Conservation (phyloP, 2,888 invertebrate genomes). For the Orchestes rusci region DNA sequence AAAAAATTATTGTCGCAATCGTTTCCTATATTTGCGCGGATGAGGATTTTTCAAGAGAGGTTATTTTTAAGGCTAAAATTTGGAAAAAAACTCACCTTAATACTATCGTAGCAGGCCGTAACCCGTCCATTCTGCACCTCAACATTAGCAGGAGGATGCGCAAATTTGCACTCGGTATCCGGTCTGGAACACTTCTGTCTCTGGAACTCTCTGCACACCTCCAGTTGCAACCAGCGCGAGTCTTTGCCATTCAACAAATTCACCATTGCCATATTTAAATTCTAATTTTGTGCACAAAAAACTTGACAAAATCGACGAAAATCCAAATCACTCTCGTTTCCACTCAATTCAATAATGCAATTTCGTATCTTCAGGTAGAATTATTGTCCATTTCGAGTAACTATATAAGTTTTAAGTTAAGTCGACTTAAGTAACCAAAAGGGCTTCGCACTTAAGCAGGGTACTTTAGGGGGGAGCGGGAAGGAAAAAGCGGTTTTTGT, state of each 20-base stretch:
- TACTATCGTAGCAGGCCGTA: slow-evolving; percentile 99
- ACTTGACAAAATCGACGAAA: slow-evolving; percentile 28
- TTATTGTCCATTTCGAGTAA: slow-evolving; percentile 40
- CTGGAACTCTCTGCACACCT: slow-evolving; percentile 99
- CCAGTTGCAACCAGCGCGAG: slow-evolving; percentile 99
- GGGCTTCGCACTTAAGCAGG: too few species aligned
- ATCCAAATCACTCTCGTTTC: slow-evolving; percentile 25
- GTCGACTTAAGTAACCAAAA: too few species aligned
- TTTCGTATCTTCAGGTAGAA: slow-evolving; percentile 40
- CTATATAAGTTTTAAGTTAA: too few species aligned
- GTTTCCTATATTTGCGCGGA: too few species aligned
- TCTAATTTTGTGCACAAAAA: too few species aligned
- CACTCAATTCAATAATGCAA: too few species aligned
- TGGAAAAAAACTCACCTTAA: slow-evolving; percentile 94
- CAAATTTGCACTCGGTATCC: slow-evolving; percentile 99
- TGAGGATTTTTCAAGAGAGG: too few species aligned
- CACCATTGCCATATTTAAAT: slow-evolving; percentile 69
- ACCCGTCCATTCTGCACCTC: slow-evolving; percentile 99
- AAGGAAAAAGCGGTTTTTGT: too few species aligned
- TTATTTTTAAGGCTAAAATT: too few species aligned
- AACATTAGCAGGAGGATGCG: slow-evolving; percentile 98
- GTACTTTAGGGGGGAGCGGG: too few species aligned
- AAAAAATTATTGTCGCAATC: too few species aligned
- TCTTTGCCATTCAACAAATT: slow-evolving; percentile 97
- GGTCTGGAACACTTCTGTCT: slow-evolving; percentile 99